Base-by-base conservation (phyloP, 2,888 invertebrate species). In the Zygogramma bicolorata region DNA sequence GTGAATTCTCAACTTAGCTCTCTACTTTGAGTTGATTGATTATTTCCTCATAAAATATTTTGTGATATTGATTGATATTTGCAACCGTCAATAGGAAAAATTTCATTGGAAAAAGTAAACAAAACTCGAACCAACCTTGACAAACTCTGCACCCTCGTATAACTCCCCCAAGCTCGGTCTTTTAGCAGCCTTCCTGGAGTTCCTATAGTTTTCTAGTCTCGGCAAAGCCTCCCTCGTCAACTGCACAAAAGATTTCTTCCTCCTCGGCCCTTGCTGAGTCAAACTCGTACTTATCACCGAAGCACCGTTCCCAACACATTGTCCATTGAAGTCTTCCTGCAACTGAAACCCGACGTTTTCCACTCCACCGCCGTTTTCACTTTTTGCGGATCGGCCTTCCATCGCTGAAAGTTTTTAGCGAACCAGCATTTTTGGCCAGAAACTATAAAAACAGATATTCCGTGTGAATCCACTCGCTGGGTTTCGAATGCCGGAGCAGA, bases 131-230 rank as follows among this genome's bases (percentile, higher is more conserved):
- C 74, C 74, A 83, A 88, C 89, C 87, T 89, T 89, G 67, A 85
- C 81, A 46, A 84, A 82, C 70, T 89, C 89, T 76, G 90, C 90
- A 49, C 93, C 93, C 29, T 94, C 93, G 82, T 96, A 95, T 57
- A 96, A 87, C 83, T 95, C 95, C 20, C 95, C 95, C 69, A 96
- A 89, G 25, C 95, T 95, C 0, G 96, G 96, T 75, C 96, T 90
- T 84, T 95, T 95, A 65, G 92, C 86, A 0, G 93, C 93, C 78
- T 94, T 89, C 81, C 93, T 92, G 0, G 94, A 93, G 84, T 93
- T 92, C 83, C 94, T 90, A 84, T 96, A 96, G 85, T 95, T 94
- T 84, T 95, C 95, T 87, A 94, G 89, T 69, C 95, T 89, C 0
- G 96, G 96, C 40, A 96, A 85, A 1, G 94, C 93, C 85, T 96